A percentile compares a stretch with the other conserved stretches of the same genome.
Evolutionary conservation across 1,140 invertebrate species (phyloP).

Genomic region (Temnothorax curvispinosus): DNA sequence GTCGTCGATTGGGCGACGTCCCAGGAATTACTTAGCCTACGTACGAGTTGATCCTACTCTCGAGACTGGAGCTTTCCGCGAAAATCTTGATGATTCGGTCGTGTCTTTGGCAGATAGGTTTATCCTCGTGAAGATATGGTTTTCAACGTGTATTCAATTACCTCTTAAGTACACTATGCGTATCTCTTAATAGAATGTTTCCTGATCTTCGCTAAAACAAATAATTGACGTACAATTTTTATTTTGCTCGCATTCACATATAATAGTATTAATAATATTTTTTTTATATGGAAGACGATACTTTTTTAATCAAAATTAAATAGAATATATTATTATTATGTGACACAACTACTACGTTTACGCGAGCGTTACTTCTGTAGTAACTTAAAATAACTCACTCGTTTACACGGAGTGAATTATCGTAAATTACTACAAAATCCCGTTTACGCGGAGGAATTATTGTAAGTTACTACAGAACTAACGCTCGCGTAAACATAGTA

Average conservation of each 20-base stretch:
- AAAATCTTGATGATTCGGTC: conserved; percentile 53
- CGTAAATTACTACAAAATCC: no score
- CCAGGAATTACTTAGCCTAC: conserved; percentile 51
- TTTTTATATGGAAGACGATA: background rate
- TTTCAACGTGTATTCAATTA: conserved; percentile 39
- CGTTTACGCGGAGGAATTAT: no score
- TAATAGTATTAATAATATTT: no score
- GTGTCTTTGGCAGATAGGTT: conserved; percentile 26
- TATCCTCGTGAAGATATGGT: conserved; percentile 22
- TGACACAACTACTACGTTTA: background rate
- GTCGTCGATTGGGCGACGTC: conserved; percentile 30
- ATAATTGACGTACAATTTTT: background rate
- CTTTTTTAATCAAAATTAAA: background rate
- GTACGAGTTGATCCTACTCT: conserved; percentile 41
- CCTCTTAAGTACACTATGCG: background rate
- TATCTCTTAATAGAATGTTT: conserved; percentile 13
- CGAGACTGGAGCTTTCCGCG: conserved; percentile 3
- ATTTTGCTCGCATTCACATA: background rate
- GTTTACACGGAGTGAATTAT: no score
- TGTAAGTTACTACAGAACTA: no score
- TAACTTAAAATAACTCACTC: no score
- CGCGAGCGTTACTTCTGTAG: no score
- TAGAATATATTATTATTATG: background rate
- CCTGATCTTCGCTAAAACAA: background rate
- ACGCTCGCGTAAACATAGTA: no score